Conservation (phyloP, 2,113 vertebrate species). For the Lasiurus borealis region DNA sequence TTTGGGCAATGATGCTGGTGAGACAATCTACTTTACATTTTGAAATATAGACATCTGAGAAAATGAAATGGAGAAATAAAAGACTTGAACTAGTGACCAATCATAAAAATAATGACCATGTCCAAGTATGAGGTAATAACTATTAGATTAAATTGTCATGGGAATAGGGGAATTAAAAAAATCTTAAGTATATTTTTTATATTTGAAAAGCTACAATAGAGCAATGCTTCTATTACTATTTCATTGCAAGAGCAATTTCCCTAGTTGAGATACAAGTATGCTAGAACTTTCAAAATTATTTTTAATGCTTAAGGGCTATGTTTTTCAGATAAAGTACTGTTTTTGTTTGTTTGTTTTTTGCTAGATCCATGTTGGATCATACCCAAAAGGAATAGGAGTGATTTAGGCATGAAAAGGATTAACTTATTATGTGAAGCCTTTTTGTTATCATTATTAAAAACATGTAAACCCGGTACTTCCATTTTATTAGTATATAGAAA, state of each 20-base stretch:
- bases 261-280: constrained; percentile 19
- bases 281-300: background rate
- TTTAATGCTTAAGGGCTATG: background rate
- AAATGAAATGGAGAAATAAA: background rate
- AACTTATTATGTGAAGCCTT: background rate
- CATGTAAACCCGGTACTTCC: background rate
- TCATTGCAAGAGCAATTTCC: background rate
- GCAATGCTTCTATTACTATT: constrained; percentile 18
- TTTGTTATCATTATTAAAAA: background rate
- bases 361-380: background rate
- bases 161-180: constrained; percentile 18
- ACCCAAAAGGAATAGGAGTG: background rate
- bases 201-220: constrained; percentile 29
- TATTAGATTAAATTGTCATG: background rate
- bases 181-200: background rate
- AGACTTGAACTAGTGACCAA: background rate
- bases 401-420: background rate
- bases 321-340: background rate
- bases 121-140: constrained; percentile 12
- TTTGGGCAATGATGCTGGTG: background rate
- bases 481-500: background rate
- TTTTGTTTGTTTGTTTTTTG: background rate
- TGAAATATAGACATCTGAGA: background rate
- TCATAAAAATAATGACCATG: background rate
- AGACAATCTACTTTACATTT: background rate